Base-by-base conservation (phyloP, 2,113 vertebrate genomes). In the Nerophis lumbriciformis region DNA sequence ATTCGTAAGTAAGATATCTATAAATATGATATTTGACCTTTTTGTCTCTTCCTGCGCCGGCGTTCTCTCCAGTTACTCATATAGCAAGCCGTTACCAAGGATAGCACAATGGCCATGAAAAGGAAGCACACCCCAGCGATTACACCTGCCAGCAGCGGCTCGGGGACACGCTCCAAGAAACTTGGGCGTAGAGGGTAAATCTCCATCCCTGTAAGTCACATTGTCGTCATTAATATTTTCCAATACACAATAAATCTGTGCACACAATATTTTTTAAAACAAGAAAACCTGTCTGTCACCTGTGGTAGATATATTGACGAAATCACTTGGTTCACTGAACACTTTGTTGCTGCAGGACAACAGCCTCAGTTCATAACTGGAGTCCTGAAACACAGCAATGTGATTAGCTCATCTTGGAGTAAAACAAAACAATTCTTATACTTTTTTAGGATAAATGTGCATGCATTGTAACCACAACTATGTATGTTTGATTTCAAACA, bases 71-170 rank as follows among this genome's bases (percentile, higher is more conserved):
- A 90, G n/a, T 90, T 90, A 77, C 89, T 95, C 93, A 94, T 94
- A 69, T 92, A 73, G 81, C 94, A 97, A 6, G 93, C 94, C 0
- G 93, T 93, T 79, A 90, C 80, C 67, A 94, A 70, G 56, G 94
- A 95, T 61, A 98, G 90, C 67, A 95, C 75, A 65, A 98, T 88
- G 0, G 95, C 93, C 61, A 92, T 82, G 56, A 92, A 92, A 68
- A 98, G 92, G 82, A 99, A 98, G 83, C 94, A 96, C 76, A 93
- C 88, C 0, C 95, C 96, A 0, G 90, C 95, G 4, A 98, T 83
- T 68, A 97, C 86, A 2, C 95, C 96, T 0, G 96, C 95, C 83
- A 98, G 71, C 63, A 98, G 89, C 0, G 95, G 94, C 85, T 94
- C 90, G 0, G 94, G 93, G 63, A 95, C 85, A 14, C 93, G 88